Evolutionary conservation across 2,113 vertebrate genomes (phyloP).

Genomic region (Penelope pileata): DNA sequence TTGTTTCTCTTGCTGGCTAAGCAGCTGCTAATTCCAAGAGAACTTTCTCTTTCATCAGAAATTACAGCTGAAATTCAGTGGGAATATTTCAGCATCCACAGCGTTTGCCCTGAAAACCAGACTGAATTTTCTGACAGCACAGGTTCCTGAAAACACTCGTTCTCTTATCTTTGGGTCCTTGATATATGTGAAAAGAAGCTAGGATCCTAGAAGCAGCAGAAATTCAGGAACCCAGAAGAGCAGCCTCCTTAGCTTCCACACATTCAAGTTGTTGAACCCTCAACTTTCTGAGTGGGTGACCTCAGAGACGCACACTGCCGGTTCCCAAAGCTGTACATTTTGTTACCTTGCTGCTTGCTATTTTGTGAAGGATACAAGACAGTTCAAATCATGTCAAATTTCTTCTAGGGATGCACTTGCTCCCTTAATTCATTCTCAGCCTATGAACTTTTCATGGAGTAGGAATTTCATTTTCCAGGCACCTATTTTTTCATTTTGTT

Average conservation of each 20-base stretch:
- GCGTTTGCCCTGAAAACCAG: neutral
- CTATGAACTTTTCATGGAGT: neutral
- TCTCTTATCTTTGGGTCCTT: neutral
- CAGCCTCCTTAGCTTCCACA: neutral
- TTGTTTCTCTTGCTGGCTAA: neutral
- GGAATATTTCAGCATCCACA: neutral
- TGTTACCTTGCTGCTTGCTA: neutral
- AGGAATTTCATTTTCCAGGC: neutral
- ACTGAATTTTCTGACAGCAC: neutral
- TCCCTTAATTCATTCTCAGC: neutral
- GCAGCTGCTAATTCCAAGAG: neutral
- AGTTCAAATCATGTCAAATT: neutral
- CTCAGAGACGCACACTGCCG: neutral
- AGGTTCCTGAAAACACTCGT: neutral
- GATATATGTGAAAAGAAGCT: neutral
- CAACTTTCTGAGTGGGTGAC: neutral
- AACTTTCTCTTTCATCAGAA: neutral
- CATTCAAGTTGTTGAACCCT: neutral
- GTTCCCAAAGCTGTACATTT: neutral
- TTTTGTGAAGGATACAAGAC: neutral
- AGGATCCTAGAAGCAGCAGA: neutral
- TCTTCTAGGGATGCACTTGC: neutral
- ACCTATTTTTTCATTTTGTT: neutral
- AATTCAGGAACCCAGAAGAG: neutral
- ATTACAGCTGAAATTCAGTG: neutral